phyloP scores from a whole-genome alignment of 2,797 vertebrate genomes.

The Rhincodon typus region DNA sequence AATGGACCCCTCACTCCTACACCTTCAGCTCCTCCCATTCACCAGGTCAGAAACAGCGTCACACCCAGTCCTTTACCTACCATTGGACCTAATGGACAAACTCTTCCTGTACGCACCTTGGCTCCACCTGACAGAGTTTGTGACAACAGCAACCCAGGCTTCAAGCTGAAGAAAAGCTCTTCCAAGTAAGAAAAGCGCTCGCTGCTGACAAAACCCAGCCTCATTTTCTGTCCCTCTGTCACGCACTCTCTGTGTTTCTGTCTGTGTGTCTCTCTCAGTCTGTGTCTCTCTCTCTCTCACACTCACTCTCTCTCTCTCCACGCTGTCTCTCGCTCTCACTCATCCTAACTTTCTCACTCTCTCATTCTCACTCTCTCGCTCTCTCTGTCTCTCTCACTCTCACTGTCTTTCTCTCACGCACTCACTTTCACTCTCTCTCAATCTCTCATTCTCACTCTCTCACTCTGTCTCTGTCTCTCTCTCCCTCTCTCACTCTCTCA shows the following conservation, averaged over 20 bases:
- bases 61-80: conserved; percentile 68
- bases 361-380: too few relatives aligned
- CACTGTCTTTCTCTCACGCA: too few relatives aligned
- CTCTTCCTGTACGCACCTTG: conserved; percentile 63
- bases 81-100: conserved; percentile 71
- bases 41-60: conserved; percentile 62
- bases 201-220: not conserved
- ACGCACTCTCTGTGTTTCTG: too few relatives aligned
- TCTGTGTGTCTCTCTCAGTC: not conserved
- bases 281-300: too few relatives aligned
- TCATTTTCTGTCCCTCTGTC: not conserved
- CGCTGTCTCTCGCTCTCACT: too few relatives aligned
- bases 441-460: too few relatives aligned
- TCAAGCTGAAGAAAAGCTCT: conserved; percentile 78
- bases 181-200: conserved; percentile 73
- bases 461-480: too few relatives aligned
- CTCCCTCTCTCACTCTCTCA: too few relatives aligned
- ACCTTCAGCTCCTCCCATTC: conserved; percentile 63
- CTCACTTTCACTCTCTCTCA: too few relatives aligned
- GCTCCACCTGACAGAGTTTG: conserved; percentile 73
- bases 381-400: too few relatives aligned
- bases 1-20: conserved; percentile 84
- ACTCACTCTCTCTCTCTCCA: too few relatives aligned
- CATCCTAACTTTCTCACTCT: too few relatives aligned
- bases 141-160: conserved; percentile 65